Evolutionary conservation across 1,140 invertebrate genomes (phyloP).

Genomic region (Drosophila lowei): DNA sequence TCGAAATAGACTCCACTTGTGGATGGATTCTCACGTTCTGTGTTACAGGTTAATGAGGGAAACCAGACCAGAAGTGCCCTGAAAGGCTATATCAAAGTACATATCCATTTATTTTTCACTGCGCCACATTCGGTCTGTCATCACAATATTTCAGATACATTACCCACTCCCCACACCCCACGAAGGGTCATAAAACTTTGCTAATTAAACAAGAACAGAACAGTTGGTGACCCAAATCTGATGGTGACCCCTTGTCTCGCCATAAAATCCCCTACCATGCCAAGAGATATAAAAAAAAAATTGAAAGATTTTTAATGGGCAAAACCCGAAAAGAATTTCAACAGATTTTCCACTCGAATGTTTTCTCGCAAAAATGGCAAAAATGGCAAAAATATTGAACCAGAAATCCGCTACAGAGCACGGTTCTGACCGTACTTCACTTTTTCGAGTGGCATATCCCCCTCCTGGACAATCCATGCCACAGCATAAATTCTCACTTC

Average conservation of each 20-base stretch:
- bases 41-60: background rate
- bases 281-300: constrained; percentile 38
- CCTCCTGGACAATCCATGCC: background rate
- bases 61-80: background rate
- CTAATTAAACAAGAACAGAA: constrained; percentile 52
- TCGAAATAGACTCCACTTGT: constrained; percentile 4
- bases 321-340: constrained; percentile 8
- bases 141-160: constrained; percentile 24
- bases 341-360: constrained; percentile 25
- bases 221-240: constrained; percentile 44
- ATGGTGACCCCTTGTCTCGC: constrained; percentile 8
- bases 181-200: constrained; percentile 46
- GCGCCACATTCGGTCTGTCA: constrained; percentile 35
- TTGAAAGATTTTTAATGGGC: constrained; percentile 43
- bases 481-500: background rate
- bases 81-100: too few relatives aligned
- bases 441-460: constrained; percentile 7
- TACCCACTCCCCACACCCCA: background rate
- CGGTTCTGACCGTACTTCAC: constrained; percentile 6
- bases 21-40: constrained; percentile 30
- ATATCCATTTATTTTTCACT: constrained; percentile 20
- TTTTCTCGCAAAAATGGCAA: constrained; percentile 44
- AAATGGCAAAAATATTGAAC: constrained; percentile 27
- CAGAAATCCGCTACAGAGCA: constrained; percentile 21
- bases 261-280: constrained; percentile 7